Base-by-base conservation (phyloP, 2,113 vertebrate species). In the Furnarius figulus region DNA sequence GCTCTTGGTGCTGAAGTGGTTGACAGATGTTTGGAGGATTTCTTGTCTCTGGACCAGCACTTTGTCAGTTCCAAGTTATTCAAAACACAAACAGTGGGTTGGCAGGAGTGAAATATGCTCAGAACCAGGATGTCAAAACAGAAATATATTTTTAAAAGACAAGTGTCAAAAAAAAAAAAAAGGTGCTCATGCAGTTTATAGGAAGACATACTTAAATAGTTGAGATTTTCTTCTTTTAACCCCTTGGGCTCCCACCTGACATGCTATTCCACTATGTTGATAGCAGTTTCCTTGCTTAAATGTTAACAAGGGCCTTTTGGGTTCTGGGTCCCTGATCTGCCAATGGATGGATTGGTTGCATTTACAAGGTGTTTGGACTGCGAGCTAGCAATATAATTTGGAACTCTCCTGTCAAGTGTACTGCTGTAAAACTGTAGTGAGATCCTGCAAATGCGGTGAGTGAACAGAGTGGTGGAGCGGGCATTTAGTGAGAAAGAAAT, bases 81-180 rank as follows among this genome's bases (percentile, higher is more conserved):
- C 88, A 72, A 92, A 97, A 92, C 76, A 78, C 68, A 93, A 97
- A 89, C 71, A 84, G 85, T 86, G 80, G 52, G 73, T 94, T 96
- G 95, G 91, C 85, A 94, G 94, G 49, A 97, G 20, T 88, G 80
- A 96, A 95, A 94, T 86, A 70, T 71, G 59, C 65, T 96, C 91
- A 80, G 84, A 93, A 89, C 61, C 3, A 9, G 91, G 87, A 96
- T n/a, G 33, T 96, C 88, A 95, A 97, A 97, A 95, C 66, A 97
- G 73, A 97, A 93, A 90, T 91, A 49, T 79, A 94, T 93, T 96
- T 92, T 85, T 94, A 49, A 96, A 94, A 95, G 79, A 89, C 44
- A 95, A 77, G 67, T 90, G 87, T 96, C 84, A 92, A 82, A 86
- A 85, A 71, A 67, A 65, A 76, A 75, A 58, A 37, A n/a, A 5